Conservation (phyloP, 1,140 invertebrate genomes). For the Sesamia nonagrioides region DNA sequence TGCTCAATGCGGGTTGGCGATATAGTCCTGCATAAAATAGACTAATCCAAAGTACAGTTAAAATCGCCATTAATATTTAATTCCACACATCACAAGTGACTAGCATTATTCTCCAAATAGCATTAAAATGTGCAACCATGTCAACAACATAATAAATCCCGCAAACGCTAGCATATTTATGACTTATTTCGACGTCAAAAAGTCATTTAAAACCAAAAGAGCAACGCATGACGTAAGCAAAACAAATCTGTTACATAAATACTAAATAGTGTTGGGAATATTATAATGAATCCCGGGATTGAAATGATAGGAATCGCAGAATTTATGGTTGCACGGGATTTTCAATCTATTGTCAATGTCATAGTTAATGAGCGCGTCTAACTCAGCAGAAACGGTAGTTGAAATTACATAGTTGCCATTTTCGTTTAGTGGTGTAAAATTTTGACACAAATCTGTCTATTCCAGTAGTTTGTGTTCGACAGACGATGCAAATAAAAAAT, state of each 20-base stretch:
- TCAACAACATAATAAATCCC: neutral
- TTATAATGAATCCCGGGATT: slow-evolving; percentile 5
- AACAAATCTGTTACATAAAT: slow-evolving; percentile 22
- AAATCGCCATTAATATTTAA: neutral
- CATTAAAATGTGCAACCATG: slow-evolving; percentile 14
- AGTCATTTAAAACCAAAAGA: slow-evolving; percentile 45
- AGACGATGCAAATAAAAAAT: neutral
- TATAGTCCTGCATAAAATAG: too few species aligned
- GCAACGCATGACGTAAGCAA: slow-evolving; percentile 25
- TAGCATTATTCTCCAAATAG: neutral
- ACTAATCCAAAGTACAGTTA: neutral
- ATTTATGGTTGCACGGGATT: slow-evolving; percentile 3
- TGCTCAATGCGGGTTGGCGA: too few species aligned
- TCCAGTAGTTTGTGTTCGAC: neutral
- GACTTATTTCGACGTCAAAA: slow-evolving; percentile 20
- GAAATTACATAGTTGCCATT: neutral
- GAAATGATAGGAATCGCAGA: slow-evolving; percentile 3
- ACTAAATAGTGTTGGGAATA: slow-evolving; percentile 32
- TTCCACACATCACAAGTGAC: slow-evolving; percentile 10
- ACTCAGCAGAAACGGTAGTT: neutral
- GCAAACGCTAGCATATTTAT: slow-evolving; percentile 30
- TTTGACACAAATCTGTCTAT: neutral
- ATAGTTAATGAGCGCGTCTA: slow-evolving; percentile 12
- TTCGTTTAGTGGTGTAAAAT: neutral
- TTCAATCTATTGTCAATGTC: neutral